These are phyloP conservation scores for Phaethornis superciliosus DNA, from an alignment of 2,113 vertebrate species.

Conservation along the genomic window DNA sequence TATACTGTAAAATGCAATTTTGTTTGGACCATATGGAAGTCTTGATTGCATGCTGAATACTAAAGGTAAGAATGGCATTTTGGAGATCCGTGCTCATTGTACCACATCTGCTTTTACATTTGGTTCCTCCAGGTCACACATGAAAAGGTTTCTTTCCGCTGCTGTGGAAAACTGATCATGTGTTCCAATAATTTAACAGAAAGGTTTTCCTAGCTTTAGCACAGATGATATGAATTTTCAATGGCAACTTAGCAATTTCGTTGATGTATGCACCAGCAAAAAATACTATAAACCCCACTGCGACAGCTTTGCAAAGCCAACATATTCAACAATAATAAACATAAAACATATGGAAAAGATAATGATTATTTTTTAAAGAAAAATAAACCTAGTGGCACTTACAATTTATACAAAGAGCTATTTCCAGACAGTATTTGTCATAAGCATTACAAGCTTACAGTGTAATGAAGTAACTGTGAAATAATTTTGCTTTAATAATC, in stretches of 20 bases:
- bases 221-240: not conserved
- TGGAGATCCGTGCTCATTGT: not conserved
- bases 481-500: constrained; percentile 28
- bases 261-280: constrained; percentile 2
- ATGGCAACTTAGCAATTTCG: not conserved
- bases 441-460: not conserved
- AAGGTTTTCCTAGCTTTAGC: not conserved
- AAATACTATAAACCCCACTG: not conserved
- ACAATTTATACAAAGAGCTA: not conserved
- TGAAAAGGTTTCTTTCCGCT: not conserved
- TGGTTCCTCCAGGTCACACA: not conserved
- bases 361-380: constrained; percentile 3
- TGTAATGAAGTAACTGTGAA: constrained; percentile 1
- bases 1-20: not conserved
- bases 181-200: not conserved
- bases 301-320: constrained; percentile 6
- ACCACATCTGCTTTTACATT: not conserved
- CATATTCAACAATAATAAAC: not conserved
- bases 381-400: not conserved
- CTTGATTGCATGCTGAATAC: not conserved
- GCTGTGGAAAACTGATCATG: not conserved
- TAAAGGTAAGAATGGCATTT: not conserved
- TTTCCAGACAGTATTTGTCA: constrained; percentile 5
- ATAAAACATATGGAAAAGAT: constrained; percentile 21
- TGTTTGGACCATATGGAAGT: not conserved